Percentiles rank a stretch among this genome's conserved stretches.
Conservation (phyloP, 2,113 vertebrate species). For the Cephalopterus ornatus region DNA sequence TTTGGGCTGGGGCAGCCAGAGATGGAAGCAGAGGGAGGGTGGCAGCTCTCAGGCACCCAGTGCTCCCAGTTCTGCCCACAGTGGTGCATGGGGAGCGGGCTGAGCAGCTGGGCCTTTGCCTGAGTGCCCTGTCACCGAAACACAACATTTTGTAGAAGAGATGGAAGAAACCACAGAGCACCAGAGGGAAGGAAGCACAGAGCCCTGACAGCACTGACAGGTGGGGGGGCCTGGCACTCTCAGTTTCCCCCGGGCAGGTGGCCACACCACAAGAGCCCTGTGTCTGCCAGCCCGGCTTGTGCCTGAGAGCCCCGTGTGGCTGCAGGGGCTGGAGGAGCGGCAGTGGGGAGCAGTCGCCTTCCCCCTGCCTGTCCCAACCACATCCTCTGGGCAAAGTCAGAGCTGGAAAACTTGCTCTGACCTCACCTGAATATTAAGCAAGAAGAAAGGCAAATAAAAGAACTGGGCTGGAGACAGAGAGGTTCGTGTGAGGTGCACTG, state of each 20-base stretch:
- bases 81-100: accelerated
- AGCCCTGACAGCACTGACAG: background rate
- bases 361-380: background rate
- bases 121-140: background rate
- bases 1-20: background rate
- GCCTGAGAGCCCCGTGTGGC: background rate
- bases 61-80: background rate
- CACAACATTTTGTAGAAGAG: background rate
- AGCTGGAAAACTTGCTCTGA: background rate
- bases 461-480: background rate
- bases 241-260: background rate
- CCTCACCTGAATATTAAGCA: background rate
- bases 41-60: background rate
- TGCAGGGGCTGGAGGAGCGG: accelerated
- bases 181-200: accelerated
- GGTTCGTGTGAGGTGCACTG: background rate
- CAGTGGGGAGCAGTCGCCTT: background rate
- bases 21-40: background rate
- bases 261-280: accelerated
- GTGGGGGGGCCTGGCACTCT: background rate
- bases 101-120: background rate
- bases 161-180: background rate
- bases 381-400: background rate
- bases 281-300: background rate
- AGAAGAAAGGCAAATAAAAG: background rate